Evolutionary conservation across 2,888 invertebrate genomes (phyloP), one percentile per base, ranked within the genome.

Genomic region (Cephus pygmeus): DNA sequence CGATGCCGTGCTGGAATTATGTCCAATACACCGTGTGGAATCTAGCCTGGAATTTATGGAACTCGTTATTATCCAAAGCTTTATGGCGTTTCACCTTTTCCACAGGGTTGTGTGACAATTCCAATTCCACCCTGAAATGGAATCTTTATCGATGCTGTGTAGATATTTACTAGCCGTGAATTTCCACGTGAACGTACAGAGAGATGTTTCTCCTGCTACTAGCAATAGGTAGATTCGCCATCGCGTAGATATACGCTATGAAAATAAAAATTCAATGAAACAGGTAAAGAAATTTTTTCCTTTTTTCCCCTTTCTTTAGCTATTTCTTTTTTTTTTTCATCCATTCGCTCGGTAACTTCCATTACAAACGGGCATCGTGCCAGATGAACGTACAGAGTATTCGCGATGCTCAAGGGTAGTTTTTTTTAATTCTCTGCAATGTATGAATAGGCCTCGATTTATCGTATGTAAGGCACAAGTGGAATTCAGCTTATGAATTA

Each of bases 321-420:
- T 73, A 35, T 79, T 75, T 56, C 77, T n/a, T 69, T 78, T 73
- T 34, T 56, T 69, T 76, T 79, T 78, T 79, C 77, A 73, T 77
- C 69, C 34, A 73, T 76, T 75, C 69, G 23, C 68, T 31, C 56
- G 34, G 69, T 69, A 36, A 79, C 73, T 79, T 76, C 15, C 15
- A 69, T n/a, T 35, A 30, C 69, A 9, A 40, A 15, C 69, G 69
- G 33, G 69, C 34, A 69, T 40, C 36, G 35, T 36, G 35, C 69
- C 69, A 9, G 33, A n/a, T 73, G 68, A 34, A 36, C 40, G 40
- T 78, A 73, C 68, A 56, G 40, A 33, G 73, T 76, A 36, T 76
- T 33, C 35, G 69, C 11, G 74, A 34, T 69, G 69, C 12, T 56
- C 79, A 79, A 79, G 76, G 73, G 71, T 79, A 35, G 73, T 69